These are phyloP conservation scores for Aegotheles bennettii DNA, from an alignment of 2,113 vertebrate genomes.

Conservation along the genomic window DNA sequence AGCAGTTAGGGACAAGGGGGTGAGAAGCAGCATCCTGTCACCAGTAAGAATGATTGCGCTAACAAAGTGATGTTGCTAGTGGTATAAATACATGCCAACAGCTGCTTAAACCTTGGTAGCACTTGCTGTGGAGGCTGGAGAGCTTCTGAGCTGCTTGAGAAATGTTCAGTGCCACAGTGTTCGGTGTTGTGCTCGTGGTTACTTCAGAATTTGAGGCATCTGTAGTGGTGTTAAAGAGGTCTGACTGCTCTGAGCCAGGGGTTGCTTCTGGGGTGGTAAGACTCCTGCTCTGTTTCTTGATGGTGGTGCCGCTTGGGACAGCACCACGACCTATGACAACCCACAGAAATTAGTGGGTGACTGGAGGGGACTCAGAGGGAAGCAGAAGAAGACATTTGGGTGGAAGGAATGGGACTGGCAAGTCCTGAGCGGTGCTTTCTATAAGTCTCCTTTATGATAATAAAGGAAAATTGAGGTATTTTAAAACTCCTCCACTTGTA, in stretches of 20 bases:
- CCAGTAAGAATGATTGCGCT: background rate
- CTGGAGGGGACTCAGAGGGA: background rate
- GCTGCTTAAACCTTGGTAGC: background rate
- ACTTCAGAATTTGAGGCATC: background rate
- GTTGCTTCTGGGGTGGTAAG: background rate
- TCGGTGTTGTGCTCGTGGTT: background rate
- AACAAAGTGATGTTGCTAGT: background rate
- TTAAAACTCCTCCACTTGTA: background rate
- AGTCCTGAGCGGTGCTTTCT: background rate
- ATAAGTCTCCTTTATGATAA: background rate
- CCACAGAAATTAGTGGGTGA: background rate
- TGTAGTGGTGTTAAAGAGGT: background rate
- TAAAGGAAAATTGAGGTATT: background rate
- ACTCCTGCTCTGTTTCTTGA: background rate
- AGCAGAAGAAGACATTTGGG: accelerated
- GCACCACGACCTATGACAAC: accelerated
- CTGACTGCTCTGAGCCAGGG: background rate
- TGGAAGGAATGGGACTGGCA: background rate
- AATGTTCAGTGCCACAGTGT: background rate
- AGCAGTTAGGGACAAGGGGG: background rate
- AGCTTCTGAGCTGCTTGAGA: background rate
- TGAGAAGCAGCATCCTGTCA: background rate
- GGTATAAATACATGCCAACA: background rate
- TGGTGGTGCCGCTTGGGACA: background rate
- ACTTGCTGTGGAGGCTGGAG: background rate